Evolutionary conservation across 2,888 invertebrate genomes (phyloP), one percentile per base, ranked within the genome.

Genomic region (Noctua janthe): DNA sequence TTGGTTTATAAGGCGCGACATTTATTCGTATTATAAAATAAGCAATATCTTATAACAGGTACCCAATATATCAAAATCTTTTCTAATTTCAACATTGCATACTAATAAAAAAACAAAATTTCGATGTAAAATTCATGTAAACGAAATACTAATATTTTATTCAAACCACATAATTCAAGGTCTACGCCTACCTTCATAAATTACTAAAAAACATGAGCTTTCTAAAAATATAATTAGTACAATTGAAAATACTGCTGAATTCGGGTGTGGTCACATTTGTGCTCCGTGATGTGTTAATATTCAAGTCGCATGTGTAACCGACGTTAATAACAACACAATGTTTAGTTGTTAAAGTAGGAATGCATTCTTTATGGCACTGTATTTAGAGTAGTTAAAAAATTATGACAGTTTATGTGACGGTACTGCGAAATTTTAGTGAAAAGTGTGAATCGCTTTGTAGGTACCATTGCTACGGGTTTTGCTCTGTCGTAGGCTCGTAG

Each of bases 231-330:
- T 78, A 75, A 75, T 85, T 69, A 84, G 62, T 64, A 84, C 71
- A 79, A 72, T 72, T 87, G 70, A 74, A 87, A 81, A 59, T 78
- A 67, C 56, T 69, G 59, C 43, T 74, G 73, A 66, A 88, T 80
- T 83, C 71, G 83, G 88, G 87, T 80, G 88, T 77, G 87, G 82
- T 49, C 72, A 43, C 70, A 82, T 80, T 78, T 51, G 49, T 17
- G 71, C 35, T 62, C 72, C 73, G 78, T 72, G 79, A 83, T 81
- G 83, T 78, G 83, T 84, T 88, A 91, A 89, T 89, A 85, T 79
- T 67, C 81, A 29, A 47, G 49, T 91, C 80, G 91, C 91, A 90
- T 91, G 90, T 87, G 74, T 73, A 85, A 54, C 69, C 11, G 11
- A 47, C 84, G 89, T 91, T 90, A 91, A 88, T 87, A 83, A 85